Base-by-base conservation (phyloP, 2,888 invertebrate species). In the Caenorhabditis panamensis region DNA sequence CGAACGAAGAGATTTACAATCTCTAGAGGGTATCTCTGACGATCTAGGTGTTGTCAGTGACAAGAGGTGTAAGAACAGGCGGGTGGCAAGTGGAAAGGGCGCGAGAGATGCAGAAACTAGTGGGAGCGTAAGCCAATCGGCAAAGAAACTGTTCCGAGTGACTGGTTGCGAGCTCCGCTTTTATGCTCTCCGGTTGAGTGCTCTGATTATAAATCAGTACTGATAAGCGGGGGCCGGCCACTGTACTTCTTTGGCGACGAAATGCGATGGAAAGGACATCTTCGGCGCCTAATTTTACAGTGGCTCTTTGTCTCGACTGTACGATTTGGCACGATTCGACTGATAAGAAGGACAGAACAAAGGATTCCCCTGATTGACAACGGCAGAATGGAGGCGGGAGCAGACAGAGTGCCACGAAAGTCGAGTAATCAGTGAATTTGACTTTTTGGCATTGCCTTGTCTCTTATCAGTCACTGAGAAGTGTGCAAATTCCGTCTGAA, bases 81-180 rank as follows among this genome's bases (percentile, higher is more conserved):
- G 31, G 9, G 31, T 6, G 47, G n/a, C n/a, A n/a, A n/a, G n/a
- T n/a, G 20, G 54, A 36, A 20, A 20, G 36, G 54, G 61, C 26
- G 49, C 28, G n/a, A 31, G 36, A 16, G 54, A n/a, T 20, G 54
- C n/a, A 61, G 41, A 41, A 75, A 63, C 72, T 72, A 67, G 66
- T 62, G 68, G 20, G 36, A 63, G 63, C 41, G 26, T 51, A 75
- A 69, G 75, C 63, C 59, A 75, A 59, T 80, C 61, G 71, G 71
- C 71, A 81, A 81, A 80, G 64, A 68, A 49, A 66, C 44, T 64
- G 51, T 64, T 68, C 61, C 51, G 62, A 68, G 51, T 73, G 54
- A 73, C 72, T 56, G 37, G 51, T 66, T 53, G 64, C 49, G n/a
- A n/a, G 44, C 51, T 51, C 59, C 18, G 5, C 18, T 68, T 68